Evolutionary conservation across 2,888 invertebrate species (phyloP).

Genomic region (Zelleria hepariella): DNA sequence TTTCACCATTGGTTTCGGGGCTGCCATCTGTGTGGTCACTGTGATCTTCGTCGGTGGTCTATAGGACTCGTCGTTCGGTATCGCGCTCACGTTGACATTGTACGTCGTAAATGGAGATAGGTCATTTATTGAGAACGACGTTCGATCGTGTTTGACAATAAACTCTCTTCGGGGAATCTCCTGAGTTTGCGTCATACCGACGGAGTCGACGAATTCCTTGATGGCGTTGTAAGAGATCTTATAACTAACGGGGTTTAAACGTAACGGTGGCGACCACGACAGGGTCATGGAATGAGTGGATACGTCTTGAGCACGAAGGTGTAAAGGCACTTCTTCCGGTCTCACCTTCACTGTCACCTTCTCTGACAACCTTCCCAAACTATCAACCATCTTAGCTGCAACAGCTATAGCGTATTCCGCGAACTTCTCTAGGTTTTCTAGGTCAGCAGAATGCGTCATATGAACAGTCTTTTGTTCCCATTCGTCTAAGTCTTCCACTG

Average conservation of each 20-base stretch:
- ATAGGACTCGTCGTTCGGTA: slow-evolving; percentile 86
- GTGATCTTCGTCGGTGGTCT: slow-evolving; percentile 93
- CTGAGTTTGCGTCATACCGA: slow-evolving; percentile 92
- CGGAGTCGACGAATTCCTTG: slow-evolving; percentile 94
- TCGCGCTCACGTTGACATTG: slow-evolving; percentile 92
- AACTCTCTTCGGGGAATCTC: slow-evolving; percentile 82
- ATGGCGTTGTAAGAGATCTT: slow-evolving; percentile 93
- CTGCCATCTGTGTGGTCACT: slow-evolving; percentile 96
- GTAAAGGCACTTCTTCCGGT: slow-evolving; percentile 93
- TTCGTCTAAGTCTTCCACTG: slow-evolving; percentile 92
- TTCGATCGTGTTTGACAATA: slow-evolving; percentile 78
- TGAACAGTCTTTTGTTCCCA: slow-evolving; percentile 91
- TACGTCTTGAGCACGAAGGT: slow-evolving; percentile 89
- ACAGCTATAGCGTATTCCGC: slow-evolving; percentile 94
- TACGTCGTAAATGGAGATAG: slow-evolving; percentile 95
- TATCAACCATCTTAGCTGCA: slow-evolving; percentile 85
- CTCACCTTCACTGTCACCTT: slow-evolving; percentile 91
- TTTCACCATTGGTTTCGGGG: slow-evolving; percentile 95
- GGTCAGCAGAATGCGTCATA: slow-evolving; percentile 89
- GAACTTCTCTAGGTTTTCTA: slow-evolving; percentile 90
- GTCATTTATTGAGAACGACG: slow-evolving; percentile 86
- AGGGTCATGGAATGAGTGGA: slow-evolving; percentile 95
- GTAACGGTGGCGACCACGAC: slow-evolving; percentile 91
- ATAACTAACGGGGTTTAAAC: slow-evolving; percentile 89
- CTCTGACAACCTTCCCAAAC: slow-evolving; percentile 88